Evolutionary conservation across 1,140 invertebrate genomes (phyloP).

Genomic region (Sinella curviseta): DNA sequence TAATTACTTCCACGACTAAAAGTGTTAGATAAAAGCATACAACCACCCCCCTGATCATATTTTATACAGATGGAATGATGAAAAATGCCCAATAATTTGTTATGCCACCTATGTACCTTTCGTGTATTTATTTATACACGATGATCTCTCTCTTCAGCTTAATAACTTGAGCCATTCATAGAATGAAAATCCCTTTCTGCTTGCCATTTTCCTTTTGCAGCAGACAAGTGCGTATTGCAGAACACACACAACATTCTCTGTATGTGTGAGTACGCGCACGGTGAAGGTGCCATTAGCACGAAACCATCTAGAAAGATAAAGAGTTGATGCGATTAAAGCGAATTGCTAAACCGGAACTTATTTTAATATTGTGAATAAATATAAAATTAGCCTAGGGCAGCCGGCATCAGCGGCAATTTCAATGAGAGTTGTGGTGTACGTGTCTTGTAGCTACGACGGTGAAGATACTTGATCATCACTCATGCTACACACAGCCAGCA

Average conservation of each 20-base stretch:
- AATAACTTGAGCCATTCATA: too few relatives aligned
- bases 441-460: neutral
- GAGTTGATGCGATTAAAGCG: neutral
- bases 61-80: too few relatives aligned
- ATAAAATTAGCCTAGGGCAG: slow-evolving; percentile 17
- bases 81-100: too few relatives aligned
- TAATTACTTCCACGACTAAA: neutral
- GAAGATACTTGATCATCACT: neutral
- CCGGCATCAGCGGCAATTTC: neutral
- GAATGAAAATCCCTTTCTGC: too few relatives aligned
- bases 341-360: neutral
- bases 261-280: too few relatives aligned
- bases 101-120: too few relatives aligned
- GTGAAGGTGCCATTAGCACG: neutral
- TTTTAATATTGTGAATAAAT: slow-evolving; percentile 19
- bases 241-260: too few relatives aligned
- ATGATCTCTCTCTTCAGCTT: too few relatives aligned
- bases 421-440: neutral
- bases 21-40: neutral
- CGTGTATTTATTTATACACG: too few relatives aligned
- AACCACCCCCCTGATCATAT: neutral
- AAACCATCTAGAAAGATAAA: neutral
- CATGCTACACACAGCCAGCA: neutral
- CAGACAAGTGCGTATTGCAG: too few relatives aligned
- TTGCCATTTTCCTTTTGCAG: too few relatives aligned